These are phyloP conservation scores for Drosophila watanabei DNA, from an alignment of 1,140 invertebrate genomes.

Conservation along the genomic window DNA sequence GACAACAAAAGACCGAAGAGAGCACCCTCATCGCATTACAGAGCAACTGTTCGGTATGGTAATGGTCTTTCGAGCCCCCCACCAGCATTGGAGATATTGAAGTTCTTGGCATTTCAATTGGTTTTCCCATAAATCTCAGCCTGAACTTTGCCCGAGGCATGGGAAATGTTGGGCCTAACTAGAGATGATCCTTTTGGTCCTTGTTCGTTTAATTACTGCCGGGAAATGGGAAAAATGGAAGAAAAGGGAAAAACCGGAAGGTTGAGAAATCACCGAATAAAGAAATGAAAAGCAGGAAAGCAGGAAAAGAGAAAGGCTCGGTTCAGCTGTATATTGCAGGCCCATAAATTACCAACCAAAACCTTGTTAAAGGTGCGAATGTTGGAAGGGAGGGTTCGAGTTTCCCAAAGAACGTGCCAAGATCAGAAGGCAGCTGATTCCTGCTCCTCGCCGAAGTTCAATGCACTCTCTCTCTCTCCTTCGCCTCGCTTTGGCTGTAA, in stretches of 20 bases:
- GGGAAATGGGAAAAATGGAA: constrained; percentile 19
- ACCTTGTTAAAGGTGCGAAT: constrained; percentile 49
- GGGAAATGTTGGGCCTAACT: constrained; percentile 48
- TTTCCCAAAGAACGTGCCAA: constrained; percentile 71
- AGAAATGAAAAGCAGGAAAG: neutral
- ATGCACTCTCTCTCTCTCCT: constrained; percentile 51
- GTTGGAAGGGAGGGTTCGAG: constrained; percentile 29
- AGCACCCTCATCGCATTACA: constrained; percentile 54
- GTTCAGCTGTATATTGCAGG: constrained; percentile 10
- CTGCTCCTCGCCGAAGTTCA: constrained; percentile 34
- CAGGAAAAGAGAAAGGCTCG: constrained; percentile 22
- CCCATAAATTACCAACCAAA: constrained; percentile 58
- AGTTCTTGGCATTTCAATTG: constrained; percentile 63
- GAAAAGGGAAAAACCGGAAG: constrained; percentile 31
- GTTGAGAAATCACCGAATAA: constrained; percentile 21
- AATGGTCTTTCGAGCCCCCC: constrained; percentile 32
- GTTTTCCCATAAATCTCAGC: constrained; percentile 63
- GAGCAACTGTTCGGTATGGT: constrained; percentile 45
- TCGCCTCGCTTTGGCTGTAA: constrained; percentile 39
- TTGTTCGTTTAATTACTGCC: constrained; percentile 28
- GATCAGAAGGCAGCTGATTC: constrained; percentile 64
- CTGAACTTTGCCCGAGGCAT: constrained; percentile 45
- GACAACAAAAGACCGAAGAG: constrained; percentile 44
- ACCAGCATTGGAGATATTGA: constrained; percentile 55
- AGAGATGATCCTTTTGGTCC: constrained; percentile 28